Percentiles rank a stretch among this genome's conserved stretches.
Evolutionary conservation across 1,140 invertebrate species (phyloP).

Genomic region (Pemphigus obesinymphae): DNA sequence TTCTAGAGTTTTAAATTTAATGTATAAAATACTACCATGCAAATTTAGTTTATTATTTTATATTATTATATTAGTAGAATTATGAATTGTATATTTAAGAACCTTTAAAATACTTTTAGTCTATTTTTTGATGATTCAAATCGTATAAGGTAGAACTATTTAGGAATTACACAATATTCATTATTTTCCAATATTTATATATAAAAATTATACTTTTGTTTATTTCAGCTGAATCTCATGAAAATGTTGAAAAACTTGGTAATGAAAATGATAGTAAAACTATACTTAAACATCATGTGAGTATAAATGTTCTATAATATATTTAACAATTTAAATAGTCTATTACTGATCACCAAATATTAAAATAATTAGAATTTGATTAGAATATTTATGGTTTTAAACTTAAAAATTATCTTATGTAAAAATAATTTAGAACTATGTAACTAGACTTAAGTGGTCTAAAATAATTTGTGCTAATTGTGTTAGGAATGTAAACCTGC

Average conservation of each 20-base stretch:
- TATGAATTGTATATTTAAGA: background rate
- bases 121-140: too few species aligned
- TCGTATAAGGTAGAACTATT: too few species aligned
- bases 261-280: constrained; percentile 22
- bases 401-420: background rate
- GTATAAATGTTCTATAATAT: background rate
- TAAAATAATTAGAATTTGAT: background rate
- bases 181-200: background rate
- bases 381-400: background rate
- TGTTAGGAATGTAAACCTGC: too few species aligned
- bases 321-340: background rate
- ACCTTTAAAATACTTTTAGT: background rate
- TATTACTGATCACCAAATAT: background rate
- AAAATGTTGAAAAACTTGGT: constrained; percentile 23
- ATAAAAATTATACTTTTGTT: background rate
- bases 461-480: background rate
- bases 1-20: too few species aligned
- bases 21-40: too few species aligned
- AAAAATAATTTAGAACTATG: too few species aligned
- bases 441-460: background rate
- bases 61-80: too few species aligned
- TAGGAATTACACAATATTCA: too few species aligned
- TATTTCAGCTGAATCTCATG: constrained; percentile 18
- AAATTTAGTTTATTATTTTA: too few species aligned
- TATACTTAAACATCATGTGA: constrained; percentile 31